Percentiles rank a stretch among this genome's conserved stretches.
These are phyloP conservation scores for Hoplodrina ambigua DNA, from an alignment of 2,888 invertebrate species.

Conservation along the genomic window DNA sequence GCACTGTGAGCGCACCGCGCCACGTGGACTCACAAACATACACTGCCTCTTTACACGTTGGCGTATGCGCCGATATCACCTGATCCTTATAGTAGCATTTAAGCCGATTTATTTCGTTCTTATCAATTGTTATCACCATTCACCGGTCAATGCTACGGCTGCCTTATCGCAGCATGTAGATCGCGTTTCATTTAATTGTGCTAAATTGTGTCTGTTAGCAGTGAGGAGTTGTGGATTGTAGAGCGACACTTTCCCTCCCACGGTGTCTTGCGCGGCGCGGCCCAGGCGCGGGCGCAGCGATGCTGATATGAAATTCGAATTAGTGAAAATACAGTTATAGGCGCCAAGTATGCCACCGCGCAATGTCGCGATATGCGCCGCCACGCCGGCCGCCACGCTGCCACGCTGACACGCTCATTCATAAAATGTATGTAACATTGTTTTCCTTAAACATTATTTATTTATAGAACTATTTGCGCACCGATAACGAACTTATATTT, in stretches of 20 bases:
- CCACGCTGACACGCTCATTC: slow-evolving; percentile 57
- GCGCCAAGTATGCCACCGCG: slow-evolving; percentile 31
- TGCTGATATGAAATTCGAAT: slow-evolving; percentile 56
- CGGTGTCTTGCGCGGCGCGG: neutral
- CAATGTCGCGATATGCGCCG: slow-evolving; percentile 15
- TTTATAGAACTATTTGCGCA: slow-evolving; percentile 63
- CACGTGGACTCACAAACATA: neutral
- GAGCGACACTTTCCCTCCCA: slow-evolving; percentile 24
- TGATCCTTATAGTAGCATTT: slow-evolving; percentile 20
- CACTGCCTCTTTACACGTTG: no score
- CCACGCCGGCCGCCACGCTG: slow-evolving; percentile 5
- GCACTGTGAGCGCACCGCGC: neutral
- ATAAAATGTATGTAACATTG: slow-evolving; percentile 61
- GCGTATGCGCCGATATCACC: neutral
- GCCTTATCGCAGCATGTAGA: slow-evolving; percentile 25
- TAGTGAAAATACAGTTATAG: slow-evolving; percentile 53
- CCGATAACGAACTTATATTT: slow-evolving; percentile 64
- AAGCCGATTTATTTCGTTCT: slow-evolving; percentile 32
- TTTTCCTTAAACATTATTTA: slow-evolving; percentile 65
- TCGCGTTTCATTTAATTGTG: slow-evolving; percentile 14
- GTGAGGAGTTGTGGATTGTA: neutral
- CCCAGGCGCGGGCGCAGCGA: slow-evolving; percentile 1
- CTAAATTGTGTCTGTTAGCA: neutral
- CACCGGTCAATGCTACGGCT: slow-evolving; percentile 17
- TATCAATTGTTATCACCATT: slow-evolving; percentile 47